These are phyloP conservation scores for Andrena marginata DNA, from an alignment of 2,888 invertebrate species.

Conservation along the genomic window DNA sequence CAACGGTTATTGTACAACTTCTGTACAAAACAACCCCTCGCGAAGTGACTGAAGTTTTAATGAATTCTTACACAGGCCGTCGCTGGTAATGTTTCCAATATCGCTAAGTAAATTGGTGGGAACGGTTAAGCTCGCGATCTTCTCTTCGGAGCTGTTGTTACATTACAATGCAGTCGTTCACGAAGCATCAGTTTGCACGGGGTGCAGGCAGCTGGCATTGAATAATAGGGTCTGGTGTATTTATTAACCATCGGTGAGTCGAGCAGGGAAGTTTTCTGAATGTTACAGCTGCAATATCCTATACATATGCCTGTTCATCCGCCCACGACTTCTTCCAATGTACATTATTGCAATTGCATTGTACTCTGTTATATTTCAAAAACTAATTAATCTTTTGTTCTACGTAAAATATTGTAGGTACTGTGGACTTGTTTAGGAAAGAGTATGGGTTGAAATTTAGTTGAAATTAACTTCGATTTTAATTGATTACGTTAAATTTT, in stretches of 20 bases:
- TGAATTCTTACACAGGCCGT: not conserved
- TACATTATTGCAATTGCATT: too few relatives aligned
- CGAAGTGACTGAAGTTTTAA: conserved; percentile 4
- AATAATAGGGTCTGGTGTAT: not conserved
- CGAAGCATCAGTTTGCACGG: not conserved
- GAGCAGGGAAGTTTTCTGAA: too few relatives aligned
- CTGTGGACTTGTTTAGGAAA: too few relatives aligned
- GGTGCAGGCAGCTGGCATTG: not conserved
- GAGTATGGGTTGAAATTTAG: too few relatives aligned
- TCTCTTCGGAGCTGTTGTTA: not conserved
- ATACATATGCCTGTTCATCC: too few relatives aligned
- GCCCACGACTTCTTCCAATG: too few relatives aligned
- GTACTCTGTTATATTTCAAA: too few relatives aligned
- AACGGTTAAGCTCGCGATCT: not conserved
- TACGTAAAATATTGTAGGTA: too few relatives aligned
- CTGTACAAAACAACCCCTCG: not conserved
- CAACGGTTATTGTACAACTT: conserved; percentile 31
- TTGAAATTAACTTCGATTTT: too few relatives aligned
- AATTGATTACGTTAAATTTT: too few relatives aligned
- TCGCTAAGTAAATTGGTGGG: conserved; percentile 2
- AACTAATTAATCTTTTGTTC: too few relatives aligned
- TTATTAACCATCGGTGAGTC: not conserved
- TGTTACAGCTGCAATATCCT: too few relatives aligned
- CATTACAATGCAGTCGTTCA: not conserved
- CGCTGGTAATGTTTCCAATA: not conserved